Base-by-base conservation (phyloP, 2,113 vertebrate species). In the Bagarius yarrelli region DNA sequence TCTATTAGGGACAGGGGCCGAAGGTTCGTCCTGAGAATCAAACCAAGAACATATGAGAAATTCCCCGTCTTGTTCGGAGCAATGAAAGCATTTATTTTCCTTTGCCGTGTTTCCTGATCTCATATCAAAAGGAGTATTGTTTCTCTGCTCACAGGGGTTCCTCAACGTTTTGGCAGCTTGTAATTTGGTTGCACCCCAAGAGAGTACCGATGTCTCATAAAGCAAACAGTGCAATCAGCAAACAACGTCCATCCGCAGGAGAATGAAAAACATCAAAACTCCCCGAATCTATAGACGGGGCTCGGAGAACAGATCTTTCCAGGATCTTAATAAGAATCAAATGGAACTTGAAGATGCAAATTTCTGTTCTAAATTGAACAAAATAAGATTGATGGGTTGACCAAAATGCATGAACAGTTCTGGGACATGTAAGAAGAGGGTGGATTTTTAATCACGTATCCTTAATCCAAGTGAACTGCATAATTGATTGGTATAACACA, bases 1-100 rank as follows among this genome's bases (percentile, higher is more conserved):
- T 90, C 88, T 90, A 93, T 93, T 93, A 93, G 86, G 90, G 87
- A 89, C 87, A 88, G 91, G 88, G 91, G 83, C 91, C 86, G 53
- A 88, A 47, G 92, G 91, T 93, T 91, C 91, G 90, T 90, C 90
- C 89, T 90, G 89, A 88, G 89, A 91, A 89, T 92, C 88, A 92
- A 93, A 93, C 91, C 88, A 93, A 87, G 90, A 93, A 92, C 92
- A 93, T 90, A 89, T 93, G 88, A 89, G 88, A 90, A 90, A 91
- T 91, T 92, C 90, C 92, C 92, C 91, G 82, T 87, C 14, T 85
- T 84, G 89, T 91, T 90, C 88, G 6, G 84, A 91, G 87, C 85
- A 90, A 87, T 90, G 91, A 89, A 91, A 91, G 91, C 77, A 91
- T 92, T 92, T 93, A 91, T 93, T 93, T 93, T 93, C 90, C 91